Evolutionary conservation across 53 echinoderm and acorn worm species (phyloP).

Genomic region (Arbacia lixula): DNA sequence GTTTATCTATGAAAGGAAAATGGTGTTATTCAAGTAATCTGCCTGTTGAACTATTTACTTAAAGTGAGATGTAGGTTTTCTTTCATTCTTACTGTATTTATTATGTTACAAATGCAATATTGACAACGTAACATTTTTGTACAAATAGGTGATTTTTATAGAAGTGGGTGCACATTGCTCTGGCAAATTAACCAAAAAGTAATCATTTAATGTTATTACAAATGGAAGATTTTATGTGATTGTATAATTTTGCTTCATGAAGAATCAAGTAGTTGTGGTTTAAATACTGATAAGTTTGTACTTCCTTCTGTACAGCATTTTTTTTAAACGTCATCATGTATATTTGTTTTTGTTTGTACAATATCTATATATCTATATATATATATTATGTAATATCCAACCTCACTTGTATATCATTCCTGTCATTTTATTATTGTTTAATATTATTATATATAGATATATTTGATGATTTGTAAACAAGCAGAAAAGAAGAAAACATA

Average conservation of each 20-base stretch:
- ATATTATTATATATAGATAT: conserved; percentile 51
- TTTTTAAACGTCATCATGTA: conserved; percentile 32
- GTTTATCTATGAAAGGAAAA: too few species aligned
- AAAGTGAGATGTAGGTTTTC: neutral
- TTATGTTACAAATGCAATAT: conserved; percentile 49
- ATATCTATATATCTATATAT: conserved; percentile 60
- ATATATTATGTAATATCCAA: conserved; percentile 47
- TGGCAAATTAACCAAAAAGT: conserved; percentile 30
- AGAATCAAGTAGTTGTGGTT: neutral
- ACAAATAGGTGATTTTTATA: conserved; percentile 5
- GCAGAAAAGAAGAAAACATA: conserved; percentile 31
- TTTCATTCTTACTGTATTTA: conserved; percentile 36
- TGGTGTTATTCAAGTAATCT: too few species aligned
- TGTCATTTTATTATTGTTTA: conserved; percentile 53
- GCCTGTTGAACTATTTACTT: too few species aligned
- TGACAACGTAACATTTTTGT: conserved; percentile 14
- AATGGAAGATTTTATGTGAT: neutral
- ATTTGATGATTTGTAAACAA: conserved; percentile 54
- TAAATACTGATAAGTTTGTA: conserved; percentile 32
- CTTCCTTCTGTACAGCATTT: conserved; percentile 32
- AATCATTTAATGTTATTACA: conserved; percentile 23
- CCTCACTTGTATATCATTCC: conserved; percentile 57
- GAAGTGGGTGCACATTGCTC: conserved; percentile 32
- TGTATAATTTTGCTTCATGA: conserved; percentile 46
- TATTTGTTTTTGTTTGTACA: conserved; percentile 56